A percentile compares a stretch with the other conserved stretches of the same genome.
Evolutionary conservation across 2,797 vertebrate genomes (phyloP).

Genomic region (Carcharodon carcharias): DNA sequence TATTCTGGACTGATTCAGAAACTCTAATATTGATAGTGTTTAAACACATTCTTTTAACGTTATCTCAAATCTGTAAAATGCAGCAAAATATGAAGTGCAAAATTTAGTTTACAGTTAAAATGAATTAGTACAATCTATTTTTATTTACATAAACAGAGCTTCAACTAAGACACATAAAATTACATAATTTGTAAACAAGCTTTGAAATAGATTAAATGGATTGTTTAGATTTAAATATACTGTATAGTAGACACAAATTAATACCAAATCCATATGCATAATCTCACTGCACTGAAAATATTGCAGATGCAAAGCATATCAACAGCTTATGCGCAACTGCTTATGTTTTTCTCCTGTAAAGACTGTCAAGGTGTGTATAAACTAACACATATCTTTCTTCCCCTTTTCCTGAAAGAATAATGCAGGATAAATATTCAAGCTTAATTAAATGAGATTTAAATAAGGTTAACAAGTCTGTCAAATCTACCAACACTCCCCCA

Average conservation of each 20-base stretch:
- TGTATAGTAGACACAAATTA: not conserved
- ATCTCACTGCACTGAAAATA: conserved; percentile 13
- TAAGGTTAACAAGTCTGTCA: not conserved
- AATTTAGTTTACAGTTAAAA: not conserved
- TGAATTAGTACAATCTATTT: not conserved
- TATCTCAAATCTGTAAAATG: not conserved
- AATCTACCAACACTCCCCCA: not conserved
- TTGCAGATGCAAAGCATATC: not conserved
- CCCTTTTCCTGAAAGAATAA: not conserved
- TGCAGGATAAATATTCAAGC: not conserved
- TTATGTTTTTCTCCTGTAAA: not conserved
- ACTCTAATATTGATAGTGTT: not conserved
- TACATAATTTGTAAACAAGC: not conserved
- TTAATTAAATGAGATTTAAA: not conserved
- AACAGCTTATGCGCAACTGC: not conserved
- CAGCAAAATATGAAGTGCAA: not conserved
- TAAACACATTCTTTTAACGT: not conserved
- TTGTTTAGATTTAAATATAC: not conserved
- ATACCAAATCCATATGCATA: not conserved
- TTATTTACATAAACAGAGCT: not conserved
- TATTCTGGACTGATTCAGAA: not conserved
- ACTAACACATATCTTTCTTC: not conserved
- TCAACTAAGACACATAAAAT: not conserved
- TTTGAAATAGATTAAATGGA: not conserved
- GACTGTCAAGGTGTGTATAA: not conserved